Conservation (phyloP, 2,888 invertebrate species). For the Idaea dimidiata region DNA sequence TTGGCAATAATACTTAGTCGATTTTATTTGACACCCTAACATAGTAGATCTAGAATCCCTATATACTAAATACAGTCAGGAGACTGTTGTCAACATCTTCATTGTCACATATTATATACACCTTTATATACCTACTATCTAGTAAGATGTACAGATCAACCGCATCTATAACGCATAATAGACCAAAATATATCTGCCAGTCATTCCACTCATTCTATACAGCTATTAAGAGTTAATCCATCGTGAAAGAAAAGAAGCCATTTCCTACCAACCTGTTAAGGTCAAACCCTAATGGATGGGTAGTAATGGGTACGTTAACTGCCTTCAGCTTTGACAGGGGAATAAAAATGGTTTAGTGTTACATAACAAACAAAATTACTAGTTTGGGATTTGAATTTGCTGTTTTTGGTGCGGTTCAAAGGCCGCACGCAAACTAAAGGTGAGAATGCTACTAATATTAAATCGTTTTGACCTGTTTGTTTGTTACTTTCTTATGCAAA, state of each 20-base stretch:
- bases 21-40: too few relatives aligned
- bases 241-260: slow-evolving; percentile 35
- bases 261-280: slow-evolving; percentile 46
- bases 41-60: too few relatives aligned
- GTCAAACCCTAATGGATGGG: slow-evolving; percentile 35
- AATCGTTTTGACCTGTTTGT: background rate
- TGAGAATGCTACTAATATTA: background rate
- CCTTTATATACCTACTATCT: too few relatives aligned
- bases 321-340: slow-evolving; percentile 26
- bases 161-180: background rate
- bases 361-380: slow-evolving; percentile 5
- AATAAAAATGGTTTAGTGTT: slow-evolving; percentile 15
- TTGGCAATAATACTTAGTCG: too few relatives aligned
- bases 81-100: too few relatives aligned
- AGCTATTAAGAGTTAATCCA: background rate
- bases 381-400: background rate
- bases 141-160: too few relatives aligned
- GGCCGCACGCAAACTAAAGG: background rate
- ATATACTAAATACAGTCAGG: too few relatives aligned
- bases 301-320: slow-evolving; percentile 24
- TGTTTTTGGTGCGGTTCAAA: background rate
- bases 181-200: background rate
- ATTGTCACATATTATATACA: too few relatives aligned
- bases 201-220: background rate
- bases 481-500: background rate